Percentiles rank a stretch among this genome's conserved stretches.
phyloP scores from a whole-genome alignment of 2,888 invertebrate species.

The Leptura quadrifasciata region DNA sequence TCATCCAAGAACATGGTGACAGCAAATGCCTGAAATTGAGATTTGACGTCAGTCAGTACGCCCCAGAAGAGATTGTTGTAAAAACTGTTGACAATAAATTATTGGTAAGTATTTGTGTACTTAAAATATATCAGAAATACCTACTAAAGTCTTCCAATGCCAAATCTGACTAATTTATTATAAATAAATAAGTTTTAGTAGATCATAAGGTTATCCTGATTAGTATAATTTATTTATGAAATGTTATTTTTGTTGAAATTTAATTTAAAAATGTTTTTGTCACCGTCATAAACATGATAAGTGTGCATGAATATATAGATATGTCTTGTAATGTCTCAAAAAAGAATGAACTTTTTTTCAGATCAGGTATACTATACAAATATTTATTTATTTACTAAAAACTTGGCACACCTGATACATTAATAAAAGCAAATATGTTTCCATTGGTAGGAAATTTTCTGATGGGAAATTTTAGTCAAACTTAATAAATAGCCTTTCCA shows the following conservation, averaged over 20 bases:
- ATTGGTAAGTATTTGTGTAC: slow-evolving; percentile 79
- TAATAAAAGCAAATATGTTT: background rate
- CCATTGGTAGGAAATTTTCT: too few species aligned
- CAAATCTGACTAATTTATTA: slow-evolving; percentile 15
- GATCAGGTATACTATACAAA: background rate
- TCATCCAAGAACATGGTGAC: slow-evolving; percentile 95
- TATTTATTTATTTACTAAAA: background rate
- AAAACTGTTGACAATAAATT: slow-evolving; percentile 99
- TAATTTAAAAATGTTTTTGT: slow-evolving; percentile 8
- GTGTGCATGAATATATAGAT: background rate
- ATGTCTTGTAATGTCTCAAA: too few species aligned
- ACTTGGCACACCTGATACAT: background rate
- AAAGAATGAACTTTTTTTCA: too few species aligned
- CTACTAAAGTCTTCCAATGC: background rate
- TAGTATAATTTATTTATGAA: background rate
- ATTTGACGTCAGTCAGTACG: slow-evolving; percentile 98
- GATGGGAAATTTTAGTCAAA: too few species aligned
- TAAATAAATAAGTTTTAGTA: slow-evolving; percentile 15
- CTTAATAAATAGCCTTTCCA: too few species aligned
- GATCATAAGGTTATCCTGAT: slow-evolving; percentile 13
- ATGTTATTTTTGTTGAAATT: slow-evolving; percentile 12
- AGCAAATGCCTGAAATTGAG: slow-evolving; percentile 95
- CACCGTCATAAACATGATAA: background rate
- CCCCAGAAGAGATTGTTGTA: slow-evolving; percentile 97
- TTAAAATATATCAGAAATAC: background rate